phyloP scores from a whole-genome alignment of 2,888 invertebrate genomes.

The Reticulitermes lucifugus region DNA sequence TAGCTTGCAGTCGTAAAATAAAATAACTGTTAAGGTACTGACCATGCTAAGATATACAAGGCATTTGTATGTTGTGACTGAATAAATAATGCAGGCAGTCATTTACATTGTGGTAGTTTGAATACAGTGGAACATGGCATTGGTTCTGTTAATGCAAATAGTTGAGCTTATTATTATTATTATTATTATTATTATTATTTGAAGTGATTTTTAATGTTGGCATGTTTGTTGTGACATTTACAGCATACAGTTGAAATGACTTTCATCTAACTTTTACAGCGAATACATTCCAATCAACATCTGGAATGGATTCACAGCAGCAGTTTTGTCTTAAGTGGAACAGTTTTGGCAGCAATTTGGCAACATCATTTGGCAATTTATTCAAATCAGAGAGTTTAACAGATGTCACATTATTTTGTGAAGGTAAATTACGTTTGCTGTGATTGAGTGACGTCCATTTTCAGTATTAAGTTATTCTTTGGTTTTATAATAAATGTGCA shows the following conservation, averaged over 20 bases:
- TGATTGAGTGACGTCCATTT: neutral
- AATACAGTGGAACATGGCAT: too few species aligned
- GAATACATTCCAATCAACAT: constrained; percentile 72
- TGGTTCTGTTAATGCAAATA: neutral
- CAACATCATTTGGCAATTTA: constrained; percentile 91
- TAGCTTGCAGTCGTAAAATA: neutral
- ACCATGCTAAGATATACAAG: too few species aligned
- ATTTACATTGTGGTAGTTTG: too few species aligned
- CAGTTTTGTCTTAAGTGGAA: constrained; percentile 97
- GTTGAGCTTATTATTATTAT: neutral
- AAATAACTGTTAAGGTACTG: neutral
- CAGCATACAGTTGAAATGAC: neutral
- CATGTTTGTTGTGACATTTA: neutral
- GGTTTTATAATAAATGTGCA: neutral
- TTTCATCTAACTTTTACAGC: constrained; percentile 65
- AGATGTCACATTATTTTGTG: constrained; percentile 93
- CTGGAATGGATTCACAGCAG: constrained; percentile 93
- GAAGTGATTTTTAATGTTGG: neutral
- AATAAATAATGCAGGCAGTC: too few species aligned
- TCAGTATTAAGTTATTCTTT: neutral
- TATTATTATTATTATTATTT: neutral
- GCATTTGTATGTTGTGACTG: too few species aligned
- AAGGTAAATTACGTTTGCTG: constrained; percentile 71
- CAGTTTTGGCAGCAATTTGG: constrained; percentile 94
- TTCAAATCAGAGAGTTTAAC: constrained; percentile 94